Conservation (phyloP, 2,797 vertebrate genomes). For the Coregonus sp. region DNA sequence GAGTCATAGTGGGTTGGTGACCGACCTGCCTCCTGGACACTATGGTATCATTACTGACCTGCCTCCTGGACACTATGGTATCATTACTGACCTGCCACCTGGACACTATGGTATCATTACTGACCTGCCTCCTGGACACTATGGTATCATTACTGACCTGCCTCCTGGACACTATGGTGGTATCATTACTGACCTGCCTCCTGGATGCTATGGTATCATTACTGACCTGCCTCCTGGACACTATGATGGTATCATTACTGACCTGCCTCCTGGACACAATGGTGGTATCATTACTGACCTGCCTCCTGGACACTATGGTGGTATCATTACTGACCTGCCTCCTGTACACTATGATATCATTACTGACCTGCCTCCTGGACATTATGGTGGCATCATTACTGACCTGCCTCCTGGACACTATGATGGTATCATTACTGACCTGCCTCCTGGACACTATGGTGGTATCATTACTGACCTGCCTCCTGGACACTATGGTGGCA, state of each 20-base stretch:
- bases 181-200: conserved; percentile 43
- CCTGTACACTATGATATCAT: conserved; percentile 60
- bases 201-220: conserved; percentile 63
- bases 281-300: conserved; percentile 50
- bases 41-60: conserved; percentile 45
- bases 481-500: conserved; percentile 55
- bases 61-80: conserved; percentile 55
- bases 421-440: conserved; percentile 51
- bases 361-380: conserved; percentile 44
- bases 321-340: conserved; percentile 46
- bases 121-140: conserved; percentile 44
- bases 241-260: conserved; percentile 56
- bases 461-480: conserved; percentile 43
- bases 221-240: conserved; percentile 42
- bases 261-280: conserved; percentile 51
- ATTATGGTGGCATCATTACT: conserved; percentile 57
- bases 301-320: conserved; percentile 54
- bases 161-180: conserved; percentile 54
- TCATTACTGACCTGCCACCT: conserved; percentile 46
- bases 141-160: conserved; percentile 50
- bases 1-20: neutral
- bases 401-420: conserved; percentile 46
- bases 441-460: conserved; percentile 56
- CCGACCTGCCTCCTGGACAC: conserved; percentile 46
- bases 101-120: conserved; percentile 60